Evolutionary conservation across 2,888 invertebrate species (phyloP).

Genomic region (Conus canariensis): DNA sequence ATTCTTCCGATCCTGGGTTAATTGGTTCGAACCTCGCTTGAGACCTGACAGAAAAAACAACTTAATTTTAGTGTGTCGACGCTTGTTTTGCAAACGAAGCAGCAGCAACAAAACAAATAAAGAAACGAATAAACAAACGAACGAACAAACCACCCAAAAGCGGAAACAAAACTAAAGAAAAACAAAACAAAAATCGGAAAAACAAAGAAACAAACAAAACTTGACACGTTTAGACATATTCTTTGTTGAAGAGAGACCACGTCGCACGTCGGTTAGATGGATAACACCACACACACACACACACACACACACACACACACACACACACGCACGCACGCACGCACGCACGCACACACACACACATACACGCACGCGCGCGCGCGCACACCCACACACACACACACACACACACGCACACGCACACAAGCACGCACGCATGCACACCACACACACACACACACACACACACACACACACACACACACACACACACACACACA

Average conservation of each 20-base stretch:
- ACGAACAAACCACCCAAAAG: background rate
- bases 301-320: background rate
- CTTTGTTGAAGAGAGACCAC: too few relatives aligned
- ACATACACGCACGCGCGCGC: background rate
- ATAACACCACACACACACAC: background rate
- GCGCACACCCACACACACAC: background rate
- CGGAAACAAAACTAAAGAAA: background rate
- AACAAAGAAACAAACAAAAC: background rate
- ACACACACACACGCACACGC: background rate
- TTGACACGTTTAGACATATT: background rate
- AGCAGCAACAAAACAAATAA: background rate
- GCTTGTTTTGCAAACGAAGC: too few relatives aligned
- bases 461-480: background rate
- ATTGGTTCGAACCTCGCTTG: too few relatives aligned
- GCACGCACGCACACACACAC: background rate
- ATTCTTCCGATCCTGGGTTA: too few relatives aligned
- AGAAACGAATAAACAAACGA: background rate
- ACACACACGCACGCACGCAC: background rate
- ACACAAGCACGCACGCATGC: background rate
- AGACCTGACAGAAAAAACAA: too few relatives aligned
- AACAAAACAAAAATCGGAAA: background rate
- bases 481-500: background rate
- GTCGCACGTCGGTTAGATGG: too few relatives aligned
- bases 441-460: background rate
- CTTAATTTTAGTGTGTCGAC: too few relatives aligned